Evolutionary conservation across 1,140 invertebrate genomes (phyloP).

Genomic region (Philotrypesis tridentata): DNA sequence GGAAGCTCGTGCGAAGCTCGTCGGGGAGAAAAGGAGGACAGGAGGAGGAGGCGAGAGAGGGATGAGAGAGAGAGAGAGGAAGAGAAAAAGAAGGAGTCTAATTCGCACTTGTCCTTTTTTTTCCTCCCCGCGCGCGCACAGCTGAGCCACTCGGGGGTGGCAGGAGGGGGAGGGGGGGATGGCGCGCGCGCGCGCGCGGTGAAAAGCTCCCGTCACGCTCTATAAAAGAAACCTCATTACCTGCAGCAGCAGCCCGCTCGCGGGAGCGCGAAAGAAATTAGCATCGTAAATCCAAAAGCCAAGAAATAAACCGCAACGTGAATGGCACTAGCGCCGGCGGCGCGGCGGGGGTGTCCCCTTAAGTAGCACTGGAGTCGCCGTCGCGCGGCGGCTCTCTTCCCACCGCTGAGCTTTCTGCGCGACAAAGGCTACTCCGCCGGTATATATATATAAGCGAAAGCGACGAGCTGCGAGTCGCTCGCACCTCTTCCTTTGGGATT

Average conservation of each 20-base stretch:
- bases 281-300: conserved; percentile 44
- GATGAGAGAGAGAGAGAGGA: neutral
- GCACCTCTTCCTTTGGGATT: no score
- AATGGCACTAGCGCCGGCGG: conserved; percentile 27
- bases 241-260: neutral
- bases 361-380: conserved; percentile 19
- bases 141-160: no score
- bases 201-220: conserved; percentile 32
- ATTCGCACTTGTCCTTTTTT: conserved; percentile 37
- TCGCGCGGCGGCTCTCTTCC: neutral
- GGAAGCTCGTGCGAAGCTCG: no score
- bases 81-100: no score
- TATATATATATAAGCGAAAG: no score
- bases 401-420: neutral
- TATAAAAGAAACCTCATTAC: conserved; percentile 43
- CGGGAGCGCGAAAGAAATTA: conserved; percentile 29
- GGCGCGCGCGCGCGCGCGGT: neutral
- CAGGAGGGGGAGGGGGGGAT: no score
- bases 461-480: neutral
- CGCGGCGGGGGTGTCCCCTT: conserved; percentile 30
- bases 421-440: neutral
- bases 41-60: conserved; percentile 10
- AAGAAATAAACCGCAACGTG: conserved; percentile 39
- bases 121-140: neutral
- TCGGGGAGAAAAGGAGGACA: neutral